Percentiles rank a stretch among this genome's conserved stretches.
These are phyloP conservation scores for Bos taurus DNA, from an alignment of 2,113 vertebrate species.

Conservation along the genomic window ARS-UCD2.0 NC_037357.1:68445501-68446000, in stretches of 20 bases:
- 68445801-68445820: background rate
- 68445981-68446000: background rate
- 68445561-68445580: background rate
- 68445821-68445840: background rate
- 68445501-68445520: constrained; percentile 36
- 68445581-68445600: background rate
- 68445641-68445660: background rate
- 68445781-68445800: background rate
- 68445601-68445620: background rate
- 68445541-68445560: constrained; percentile 27
- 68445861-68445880: background rate
- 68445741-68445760: background rate
- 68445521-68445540: constrained; percentile 28
- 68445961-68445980: background rate
- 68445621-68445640: background rate
- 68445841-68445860: background rate
- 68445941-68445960: constrained; percentile 1
- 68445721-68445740: background rate
- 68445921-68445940: background rate
- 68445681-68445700: background rate
- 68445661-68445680: background rate
- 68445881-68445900: background rate
- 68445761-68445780: background rate
- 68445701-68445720: background rate
- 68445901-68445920: background rate